Evolutionary conservation across 2,888 invertebrate species (phyloP).

Genomic region (Eilema caniola): DNA sequence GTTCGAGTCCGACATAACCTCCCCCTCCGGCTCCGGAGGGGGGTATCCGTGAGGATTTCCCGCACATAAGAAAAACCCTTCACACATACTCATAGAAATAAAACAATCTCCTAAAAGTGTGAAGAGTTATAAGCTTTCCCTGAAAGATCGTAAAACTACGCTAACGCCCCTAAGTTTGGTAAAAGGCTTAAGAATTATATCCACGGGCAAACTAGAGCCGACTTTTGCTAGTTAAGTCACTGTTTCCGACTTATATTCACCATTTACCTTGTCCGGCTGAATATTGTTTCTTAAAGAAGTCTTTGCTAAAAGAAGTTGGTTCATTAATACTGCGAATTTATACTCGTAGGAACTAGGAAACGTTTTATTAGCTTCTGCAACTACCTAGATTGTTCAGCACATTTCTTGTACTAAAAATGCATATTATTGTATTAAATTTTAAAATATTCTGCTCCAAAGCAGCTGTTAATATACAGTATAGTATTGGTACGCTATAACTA

Average conservation of each 20-base stretch:
- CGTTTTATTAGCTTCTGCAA: background rate
- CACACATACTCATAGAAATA: background rate
- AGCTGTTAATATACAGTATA: too few species aligned
- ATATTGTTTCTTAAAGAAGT: slow-evolving; percentile 8
- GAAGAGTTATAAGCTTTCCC: slow-evolving; percentile 31
- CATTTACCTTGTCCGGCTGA: background rate
- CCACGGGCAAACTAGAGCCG: slow-evolving; percentile 17
- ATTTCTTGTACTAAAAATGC: background rate
- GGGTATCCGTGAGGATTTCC: too few species aligned
- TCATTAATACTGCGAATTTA: background rate
- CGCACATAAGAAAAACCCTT: too few species aligned
- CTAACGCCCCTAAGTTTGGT: slow-evolving; percentile 25
- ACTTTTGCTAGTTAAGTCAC: slow-evolving; percentile 1
- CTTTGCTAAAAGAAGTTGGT: background rate
- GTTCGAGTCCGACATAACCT: too few species aligned
- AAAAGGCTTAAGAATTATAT: slow-evolving; percentile 38
- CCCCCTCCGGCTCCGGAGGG: too few species aligned
- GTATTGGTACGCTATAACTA: too few species aligned
- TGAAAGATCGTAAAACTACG: slow-evolving; percentile 22
- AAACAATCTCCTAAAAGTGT: slow-evolving; percentile 14
- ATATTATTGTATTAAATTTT: background rate
- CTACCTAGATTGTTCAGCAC: background rate
- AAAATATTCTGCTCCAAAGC: background rate
- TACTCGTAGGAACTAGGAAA: too few species aligned
- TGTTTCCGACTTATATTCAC: slow-evolving; percentile 14